Evolutionary conservation across 2,113 vertebrate genomes (phyloP).

Genomic region (Chlorodrepanis virens): DNA sequence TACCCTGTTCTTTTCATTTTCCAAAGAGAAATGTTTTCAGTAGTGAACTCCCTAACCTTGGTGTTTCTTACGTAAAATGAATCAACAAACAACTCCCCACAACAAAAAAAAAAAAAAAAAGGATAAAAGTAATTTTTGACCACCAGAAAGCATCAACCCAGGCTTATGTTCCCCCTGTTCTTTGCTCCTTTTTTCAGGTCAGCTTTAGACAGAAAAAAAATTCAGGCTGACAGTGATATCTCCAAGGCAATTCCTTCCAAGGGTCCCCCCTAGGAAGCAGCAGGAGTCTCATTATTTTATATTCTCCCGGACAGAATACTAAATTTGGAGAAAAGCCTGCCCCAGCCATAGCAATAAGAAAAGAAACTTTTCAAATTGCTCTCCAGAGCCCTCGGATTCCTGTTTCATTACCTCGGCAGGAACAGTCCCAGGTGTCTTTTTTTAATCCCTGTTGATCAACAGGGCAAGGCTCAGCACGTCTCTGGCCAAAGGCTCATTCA

Average conservation of each 20-base stretch:
- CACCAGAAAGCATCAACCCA: background rate
- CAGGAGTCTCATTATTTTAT: constrained; percentile 52
- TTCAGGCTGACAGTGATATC: background rate
- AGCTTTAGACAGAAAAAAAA: background rate
- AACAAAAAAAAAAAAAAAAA: background rate
- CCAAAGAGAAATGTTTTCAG: background rate
- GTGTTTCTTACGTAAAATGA: background rate
- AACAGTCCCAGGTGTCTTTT: background rate
- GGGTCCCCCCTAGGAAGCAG: background rate
- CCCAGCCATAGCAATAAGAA: background rate
- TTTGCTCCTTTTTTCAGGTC: background rate
- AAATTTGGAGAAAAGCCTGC: constrained; percentile 33
- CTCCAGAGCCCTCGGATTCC: background rate
- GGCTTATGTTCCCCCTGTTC: background rate
- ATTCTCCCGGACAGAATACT: constrained; percentile 39
- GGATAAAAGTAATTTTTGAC: background rate
- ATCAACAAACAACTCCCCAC: background rate
- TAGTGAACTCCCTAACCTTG: background rate
- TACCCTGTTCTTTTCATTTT: background rate
- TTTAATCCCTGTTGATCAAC: constrained; percentile 47
- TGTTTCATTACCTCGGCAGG: constrained; percentile 8
- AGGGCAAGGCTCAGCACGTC: background rate
- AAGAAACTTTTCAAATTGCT: constrained; percentile 34
- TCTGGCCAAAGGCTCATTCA: constrained; percentile 19
- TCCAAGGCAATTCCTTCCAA: constrained; percentile 18